A percentile compares a stretch with the other conserved stretches of the same genome.
Conservation (phyloP, 53 echinoderm and acorn worm genomes). For the Hippasteria phrygiana region DNA sequence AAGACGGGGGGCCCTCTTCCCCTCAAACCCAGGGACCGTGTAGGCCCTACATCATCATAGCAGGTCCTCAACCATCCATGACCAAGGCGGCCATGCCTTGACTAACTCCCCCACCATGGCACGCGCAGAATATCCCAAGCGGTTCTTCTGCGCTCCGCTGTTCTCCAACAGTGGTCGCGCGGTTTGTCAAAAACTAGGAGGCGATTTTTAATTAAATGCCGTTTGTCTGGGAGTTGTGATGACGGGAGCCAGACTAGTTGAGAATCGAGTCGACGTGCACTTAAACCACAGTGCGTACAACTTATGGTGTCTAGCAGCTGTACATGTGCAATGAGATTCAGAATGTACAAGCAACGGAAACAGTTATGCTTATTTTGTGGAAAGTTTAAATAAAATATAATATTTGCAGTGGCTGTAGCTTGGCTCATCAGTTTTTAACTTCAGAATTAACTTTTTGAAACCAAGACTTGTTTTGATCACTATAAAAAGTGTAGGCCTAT, state of each 20-base stretch:
- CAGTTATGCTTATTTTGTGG: no score
- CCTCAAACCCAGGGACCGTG: slow-evolving; percentile 34
- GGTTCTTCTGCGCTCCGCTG: background rate
- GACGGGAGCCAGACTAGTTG: slow-evolving; percentile 21
- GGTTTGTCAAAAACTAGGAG: slow-evolving; percentile 32
- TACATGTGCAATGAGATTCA: no score
- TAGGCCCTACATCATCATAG: slow-evolving; percentile 14
- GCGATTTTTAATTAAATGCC: slow-evolving; percentile 61
- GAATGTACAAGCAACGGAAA: no score
- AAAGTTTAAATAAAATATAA: background rate
- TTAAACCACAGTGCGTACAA: background rate
- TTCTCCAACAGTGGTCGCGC: background rate
- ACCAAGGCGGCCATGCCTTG: background rate
- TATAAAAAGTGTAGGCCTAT: no score
- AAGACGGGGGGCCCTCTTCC: background rate
- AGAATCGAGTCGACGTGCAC: slow-evolving; percentile 8
- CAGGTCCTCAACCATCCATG: slow-evolving; percentile 35
- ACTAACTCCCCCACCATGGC: background rate
- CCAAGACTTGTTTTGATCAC: no score
- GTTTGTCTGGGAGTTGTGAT: slow-evolving; percentile 42
- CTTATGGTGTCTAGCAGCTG: background rate
- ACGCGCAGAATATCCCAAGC: background rate
- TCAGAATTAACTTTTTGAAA: no score
- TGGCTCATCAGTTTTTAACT: no score
- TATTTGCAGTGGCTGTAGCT: no score